These are phyloP conservation scores for Crypturellus undulatus DNA, from an alignment of 2,113 vertebrate genomes.

Conservation along the genomic window DNA sequence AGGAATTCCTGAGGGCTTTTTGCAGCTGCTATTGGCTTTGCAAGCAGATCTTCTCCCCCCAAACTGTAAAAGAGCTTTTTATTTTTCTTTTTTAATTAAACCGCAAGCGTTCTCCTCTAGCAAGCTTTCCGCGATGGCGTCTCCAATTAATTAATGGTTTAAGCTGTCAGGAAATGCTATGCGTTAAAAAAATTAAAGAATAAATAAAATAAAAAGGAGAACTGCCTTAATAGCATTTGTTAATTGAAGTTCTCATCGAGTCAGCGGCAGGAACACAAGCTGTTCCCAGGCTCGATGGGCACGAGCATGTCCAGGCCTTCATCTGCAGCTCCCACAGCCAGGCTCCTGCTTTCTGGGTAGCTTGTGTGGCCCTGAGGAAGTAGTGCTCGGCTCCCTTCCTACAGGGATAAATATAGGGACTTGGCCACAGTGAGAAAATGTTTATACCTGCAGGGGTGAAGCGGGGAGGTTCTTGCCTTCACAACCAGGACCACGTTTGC, in stretches of 20 bases:
- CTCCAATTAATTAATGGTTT: constrained; percentile 82
- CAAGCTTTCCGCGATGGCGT: constrained; percentile 75
- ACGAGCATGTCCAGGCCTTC: not conserved
- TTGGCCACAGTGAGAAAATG: not conserved
- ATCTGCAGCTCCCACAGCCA: constrained; percentile 4
- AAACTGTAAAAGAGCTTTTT: constrained; percentile 69
- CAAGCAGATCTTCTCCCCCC: constrained; percentile 67
- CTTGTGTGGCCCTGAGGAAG: not conserved
- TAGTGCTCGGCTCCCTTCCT: not conserved
- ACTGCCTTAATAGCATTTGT: constrained; percentile 52
- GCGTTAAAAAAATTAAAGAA: constrained; percentile 5
- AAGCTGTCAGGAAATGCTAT: constrained; percentile 71
- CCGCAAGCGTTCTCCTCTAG: constrained; percentile 63
- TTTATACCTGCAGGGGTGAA: too few relatives aligned
- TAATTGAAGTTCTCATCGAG: constrained; percentile 50
- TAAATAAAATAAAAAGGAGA: constrained; percentile 30
- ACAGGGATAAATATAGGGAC: not conserved
- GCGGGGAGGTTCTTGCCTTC: not conserved
- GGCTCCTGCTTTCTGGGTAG: not conserved
- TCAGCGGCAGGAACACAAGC: not conserved
- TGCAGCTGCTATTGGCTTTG: constrained; percentile 40
- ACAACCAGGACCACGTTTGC: not conserved
- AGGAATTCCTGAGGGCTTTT: constrained; percentile 44
- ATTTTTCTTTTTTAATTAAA: constrained; percentile 80
- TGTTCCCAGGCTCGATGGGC: not conserved